These are phyloP conservation scores for Tringa solitaria DNA, from an alignment of 2,113 vertebrate species.

Conservation along the genomic window DNA sequence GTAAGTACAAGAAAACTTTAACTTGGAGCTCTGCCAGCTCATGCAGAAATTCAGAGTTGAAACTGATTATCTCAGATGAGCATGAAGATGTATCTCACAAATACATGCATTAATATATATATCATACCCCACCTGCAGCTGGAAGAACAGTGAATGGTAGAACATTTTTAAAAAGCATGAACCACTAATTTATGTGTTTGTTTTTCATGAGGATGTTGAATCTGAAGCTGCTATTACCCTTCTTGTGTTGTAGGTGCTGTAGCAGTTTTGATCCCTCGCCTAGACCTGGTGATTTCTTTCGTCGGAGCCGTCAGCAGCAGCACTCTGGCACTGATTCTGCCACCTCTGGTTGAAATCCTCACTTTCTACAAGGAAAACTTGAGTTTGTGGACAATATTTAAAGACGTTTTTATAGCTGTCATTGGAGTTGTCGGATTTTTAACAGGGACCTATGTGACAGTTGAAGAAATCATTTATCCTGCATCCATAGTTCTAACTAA, in stretches of 20 bases:
- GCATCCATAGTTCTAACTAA: not conserved
- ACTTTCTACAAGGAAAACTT: slow-evolving; percentile 79
- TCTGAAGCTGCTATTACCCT: not conserved
- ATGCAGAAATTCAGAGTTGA: not conserved
- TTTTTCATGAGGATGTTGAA: not conserved
- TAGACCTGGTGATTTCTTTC: slow-evolving; percentile 87
- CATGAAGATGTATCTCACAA: not conserved
- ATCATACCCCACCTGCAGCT: not conserved
- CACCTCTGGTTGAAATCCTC: slow-evolving; percentile 85
- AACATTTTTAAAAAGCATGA: not conserved
- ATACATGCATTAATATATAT: rapidly evolving
- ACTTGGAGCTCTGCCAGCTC: not conserved
- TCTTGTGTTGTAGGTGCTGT: slow-evolving; percentile 72
- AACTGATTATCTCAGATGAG: not conserved
- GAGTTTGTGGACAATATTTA: slow-evolving; percentile 74
- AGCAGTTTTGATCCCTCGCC: slow-evolving; percentile 80
- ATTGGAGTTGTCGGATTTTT: slow-evolving; percentile 84
- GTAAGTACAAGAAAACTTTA: not conserved
- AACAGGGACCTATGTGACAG: slow-evolving; percentile 82
- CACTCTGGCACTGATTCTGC: slow-evolving; percentile 84
- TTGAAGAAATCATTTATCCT: slow-evolving; percentile 84
- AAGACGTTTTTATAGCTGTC: slow-evolving; percentile 80
- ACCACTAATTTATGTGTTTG: not conserved
- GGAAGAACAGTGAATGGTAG: not conserved
- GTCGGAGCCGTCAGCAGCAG: slow-evolving; percentile 88